A percentile compares a stretch with the other conserved stretches of the same genome.
phyloP scores from a whole-genome alignment of 2,888 invertebrate genomes.

The Pyrrhosoma nymphula region DNA sequence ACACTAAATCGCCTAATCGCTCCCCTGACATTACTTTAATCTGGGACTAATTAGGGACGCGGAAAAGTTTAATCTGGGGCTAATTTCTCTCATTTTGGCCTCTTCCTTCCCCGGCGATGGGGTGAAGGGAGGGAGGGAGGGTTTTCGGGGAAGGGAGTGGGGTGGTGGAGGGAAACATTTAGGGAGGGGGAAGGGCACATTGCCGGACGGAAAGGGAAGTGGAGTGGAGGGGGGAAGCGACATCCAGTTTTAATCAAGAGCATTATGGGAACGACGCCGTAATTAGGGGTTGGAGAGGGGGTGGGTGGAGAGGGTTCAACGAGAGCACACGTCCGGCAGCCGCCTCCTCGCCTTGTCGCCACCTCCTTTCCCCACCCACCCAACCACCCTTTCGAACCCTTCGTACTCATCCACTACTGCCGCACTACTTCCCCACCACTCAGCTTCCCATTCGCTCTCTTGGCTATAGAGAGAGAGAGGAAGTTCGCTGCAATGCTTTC shows the following conservation, averaged over 20 bases:
- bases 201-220: neutral
- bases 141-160: neutral
- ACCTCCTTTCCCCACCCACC: too few species aligned
- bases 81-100: conserved; percentile 68
- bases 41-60: conserved; percentile 74
- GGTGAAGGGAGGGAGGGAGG: neutral
- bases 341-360: neutral
- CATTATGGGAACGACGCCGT: conserved; percentile 64
- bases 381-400: too few species aligned
- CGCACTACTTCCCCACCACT: too few species aligned
- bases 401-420: too few species aligned
- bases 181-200: neutral
- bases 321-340: neutral
- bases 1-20: conserved; percentile 74
- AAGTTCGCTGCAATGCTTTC: too few species aligned
- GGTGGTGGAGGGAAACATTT: too few species aligned
- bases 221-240: neutral
- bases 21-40: conserved; percentile 75
- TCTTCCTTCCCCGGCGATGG: neutral
- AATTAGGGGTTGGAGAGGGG: conserved; percentile 43
- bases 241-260: conserved; percentile 66
- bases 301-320: neutral
- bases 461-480: too few species aligned
- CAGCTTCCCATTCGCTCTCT: too few species aligned
- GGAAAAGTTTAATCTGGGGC: conserved; percentile 68